Base-by-base conservation (phyloP, 2,888 invertebrate species). In the Hypercompe scribonia region DNA sequence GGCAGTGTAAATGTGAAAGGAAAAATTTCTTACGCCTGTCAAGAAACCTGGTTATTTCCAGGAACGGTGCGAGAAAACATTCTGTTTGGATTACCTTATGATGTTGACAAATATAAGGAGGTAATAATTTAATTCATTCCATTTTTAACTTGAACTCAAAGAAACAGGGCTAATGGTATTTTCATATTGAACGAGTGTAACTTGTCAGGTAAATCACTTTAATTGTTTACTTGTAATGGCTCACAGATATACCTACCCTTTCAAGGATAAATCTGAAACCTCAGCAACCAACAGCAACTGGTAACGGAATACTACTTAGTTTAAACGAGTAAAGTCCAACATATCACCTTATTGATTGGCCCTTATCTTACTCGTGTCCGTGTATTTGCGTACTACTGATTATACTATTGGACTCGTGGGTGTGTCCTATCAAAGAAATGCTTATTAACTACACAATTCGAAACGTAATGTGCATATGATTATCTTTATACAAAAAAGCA, bases 21-120 rank as follows among this genome's bases (percentile, higher is more conserved):
- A 2, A 94, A 84, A 1, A 15, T 97, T 10, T 97, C 97, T 0
- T 99, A 98, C 88, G 97, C 98, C 0, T 96, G 97, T 70, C 98
- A 98, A 90, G 98, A 98, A 85, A 96, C 99, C 0, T 99, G 99
- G 99, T 95, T 98, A 0, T 98, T 97, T 87, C 96, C 97, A 0
- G 97, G 96, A 0, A 97, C 97, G 1, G 96, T 99, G 0, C 93
- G 97, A 66, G 98, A 98, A 79, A 99, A 99, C 88, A 98, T 99
- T 79, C 86, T 97, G 1, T 99, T 99, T 90, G 98, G 98, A 0
- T 90, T 96, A 68, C 93, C 96, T 0, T 97, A 96, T 81, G 96
- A 97, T 36, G 78, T 87, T n/a, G 90, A 90, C 0, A 96, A 97
- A 84, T 98, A 98, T 87, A 94, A 96, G 76, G 96, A 97, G 88